Conservation (phyloP, 2,797 vertebrate species). For the Microhierax caerulescens region DNA sequence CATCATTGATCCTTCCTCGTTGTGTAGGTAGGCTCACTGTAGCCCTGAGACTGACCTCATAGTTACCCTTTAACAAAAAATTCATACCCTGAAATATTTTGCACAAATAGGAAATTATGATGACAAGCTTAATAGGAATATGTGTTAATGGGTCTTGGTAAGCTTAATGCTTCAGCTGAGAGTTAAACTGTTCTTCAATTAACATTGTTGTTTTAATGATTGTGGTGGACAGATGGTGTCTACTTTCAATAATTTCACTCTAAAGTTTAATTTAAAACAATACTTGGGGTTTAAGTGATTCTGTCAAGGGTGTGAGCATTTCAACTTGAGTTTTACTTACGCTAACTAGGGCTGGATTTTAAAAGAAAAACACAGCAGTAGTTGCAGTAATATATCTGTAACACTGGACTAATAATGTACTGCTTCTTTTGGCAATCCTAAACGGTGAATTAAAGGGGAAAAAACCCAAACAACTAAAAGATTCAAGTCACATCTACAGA, state of each 20-base stretch:
- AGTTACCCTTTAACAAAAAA: not conserved
- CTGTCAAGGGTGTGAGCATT: not conserved
- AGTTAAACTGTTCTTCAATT: not conserved
- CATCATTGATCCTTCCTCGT: not conserved
- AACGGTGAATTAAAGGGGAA: not conserved
- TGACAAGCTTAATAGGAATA: not conserved
- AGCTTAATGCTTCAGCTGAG: not conserved
- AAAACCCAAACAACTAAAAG: not conserved
- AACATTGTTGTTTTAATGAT: not conserved
- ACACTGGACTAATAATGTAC: not conserved
- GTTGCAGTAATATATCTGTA: not conserved
- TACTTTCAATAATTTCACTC: not conserved
- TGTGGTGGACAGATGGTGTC: constrained; percentile 25
- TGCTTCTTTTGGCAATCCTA: not conserved
- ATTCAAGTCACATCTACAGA: too few relatives aligned
- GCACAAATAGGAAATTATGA: not conserved
- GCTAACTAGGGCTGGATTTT: not conserved
- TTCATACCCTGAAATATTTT: not conserved
- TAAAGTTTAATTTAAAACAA: constrained; percentile 30
- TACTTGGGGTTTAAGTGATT: not conserved
- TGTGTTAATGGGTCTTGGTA: not conserved
- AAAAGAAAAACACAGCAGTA: not conserved
- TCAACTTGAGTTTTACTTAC: not conserved
- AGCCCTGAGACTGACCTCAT: not conserved
- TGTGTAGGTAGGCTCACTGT: not conserved